Evolutionary conservation across 2,113 vertebrate genomes (phyloP), one percentile per base, ranked within the genome.

Genomic region (Protobothrops mucrosquamatus): DNA sequence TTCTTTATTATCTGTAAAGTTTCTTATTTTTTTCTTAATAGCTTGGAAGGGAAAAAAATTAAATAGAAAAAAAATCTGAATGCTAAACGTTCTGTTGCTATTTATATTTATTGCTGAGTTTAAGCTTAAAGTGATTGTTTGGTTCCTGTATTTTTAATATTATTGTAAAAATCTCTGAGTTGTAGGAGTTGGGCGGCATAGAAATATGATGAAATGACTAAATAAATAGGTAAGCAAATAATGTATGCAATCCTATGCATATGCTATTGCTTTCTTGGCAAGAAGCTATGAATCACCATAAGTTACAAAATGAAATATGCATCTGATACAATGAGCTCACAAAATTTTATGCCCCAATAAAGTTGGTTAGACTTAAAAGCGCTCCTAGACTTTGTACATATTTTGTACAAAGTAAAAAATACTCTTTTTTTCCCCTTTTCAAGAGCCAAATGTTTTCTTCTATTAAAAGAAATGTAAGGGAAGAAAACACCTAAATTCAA

Each of bases 31-130:
- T 87, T 51, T 15, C 4, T 74, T 22, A 39, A 81, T 81, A 81
- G 69, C 69, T 18, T 81, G 6, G 18, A 34, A 10, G 29, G 55
- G 1, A 57, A 90, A 96, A 92, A 92, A 96, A 59, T 85, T 93
- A 91, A 94, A 89, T 93, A 92, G 91, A 1, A 0, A 43, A 48
- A 69, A 69, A 29, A 69, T 34, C 92, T 94, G 88, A 94, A 95
- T 81, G 46, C 52, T 8, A 91, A 91, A 93, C 87, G 5, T 91
- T 94, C 69, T 81, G 3, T 81, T 81, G 69, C 69, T 81, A 18
- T 81, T 39, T 34, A 20, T 74, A 39, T 39, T 39, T 81, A 39
- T 81, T 81, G 69, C n/a, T 81, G 34, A 39, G 69, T 81, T 39
- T 20, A 81, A 81, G 34, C 69, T 81, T 39, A 39, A 39, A 39